These are phyloP conservation scores for Clarias fuscus DNA, from an alignment of 2,797 vertebrate species.

Conservation along the genomic window DNA sequence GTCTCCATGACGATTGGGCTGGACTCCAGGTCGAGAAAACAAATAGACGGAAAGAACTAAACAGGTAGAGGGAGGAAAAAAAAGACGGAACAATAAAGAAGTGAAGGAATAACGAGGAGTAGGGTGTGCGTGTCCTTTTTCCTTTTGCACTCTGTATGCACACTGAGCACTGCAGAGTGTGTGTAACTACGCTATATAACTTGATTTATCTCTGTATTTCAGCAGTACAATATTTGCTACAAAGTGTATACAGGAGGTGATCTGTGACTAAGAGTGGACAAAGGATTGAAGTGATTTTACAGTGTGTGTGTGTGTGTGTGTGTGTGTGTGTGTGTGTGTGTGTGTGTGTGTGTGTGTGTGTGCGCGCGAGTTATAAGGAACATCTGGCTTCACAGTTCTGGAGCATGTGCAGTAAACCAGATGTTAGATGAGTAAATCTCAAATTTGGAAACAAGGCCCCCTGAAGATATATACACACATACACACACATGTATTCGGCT, in stretches of 20 bases:
- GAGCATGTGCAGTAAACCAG: slow-evolving; percentile 45
- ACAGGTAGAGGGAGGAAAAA: slow-evolving; percentile 1
- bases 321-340: background rate
- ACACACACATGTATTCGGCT: background rate
- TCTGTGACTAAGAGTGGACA: background rate
- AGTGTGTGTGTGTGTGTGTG: background rate
- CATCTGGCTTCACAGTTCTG: slow-evolving; percentile 18
- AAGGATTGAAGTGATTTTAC: background rate
- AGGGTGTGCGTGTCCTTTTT: background rate
- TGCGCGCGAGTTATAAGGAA: slow-evolving; percentile 9
- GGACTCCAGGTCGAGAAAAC: slow-evolving; percentile 7
- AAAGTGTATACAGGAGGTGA: background rate
- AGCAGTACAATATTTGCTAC: background rate
- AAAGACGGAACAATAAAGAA: background rate
- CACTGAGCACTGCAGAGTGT: background rate
- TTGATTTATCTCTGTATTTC: background rate
- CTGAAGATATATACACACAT: background rate
- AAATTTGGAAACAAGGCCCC: slow-evolving; percentile 10
- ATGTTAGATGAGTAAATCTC: slow-evolving; percentile 26
- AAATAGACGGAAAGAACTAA: slow-evolving; percentile 14
- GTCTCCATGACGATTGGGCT: slow-evolving; percentile 32
- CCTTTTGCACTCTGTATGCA: background rate
- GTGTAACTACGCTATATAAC: background rate
- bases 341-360: slow-evolving; percentile 5
- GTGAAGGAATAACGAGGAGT: background rate